Evolutionary conservation across 2,797 vertebrate genomes (phyloP).

Genomic region (Micromesistius poutassou): DNA sequence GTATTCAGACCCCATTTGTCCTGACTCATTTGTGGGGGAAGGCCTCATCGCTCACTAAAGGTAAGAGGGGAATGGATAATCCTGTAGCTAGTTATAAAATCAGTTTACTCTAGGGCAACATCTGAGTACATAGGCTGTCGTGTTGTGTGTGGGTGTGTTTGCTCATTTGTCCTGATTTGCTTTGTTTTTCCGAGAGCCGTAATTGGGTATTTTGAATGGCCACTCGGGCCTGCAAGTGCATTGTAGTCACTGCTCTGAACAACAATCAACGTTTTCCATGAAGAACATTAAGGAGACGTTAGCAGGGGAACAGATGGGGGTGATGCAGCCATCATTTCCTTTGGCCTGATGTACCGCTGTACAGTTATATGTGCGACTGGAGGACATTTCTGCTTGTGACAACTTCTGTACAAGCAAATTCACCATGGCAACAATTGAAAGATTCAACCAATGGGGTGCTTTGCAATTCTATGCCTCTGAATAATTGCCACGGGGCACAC

Average conservation of each 20-base stretch:
- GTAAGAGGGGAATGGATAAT: slow-evolving; percentile 32
- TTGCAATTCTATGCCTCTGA: slow-evolving; percentile 17
- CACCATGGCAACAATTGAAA: slow-evolving; percentile 16
- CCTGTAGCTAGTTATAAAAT: slow-evolving; percentile 37
- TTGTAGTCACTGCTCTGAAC: not conserved
- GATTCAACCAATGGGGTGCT: slow-evolving; percentile 20
- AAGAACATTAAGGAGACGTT: not conserved
- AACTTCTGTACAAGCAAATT: not conserved
- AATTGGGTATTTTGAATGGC: slow-evolving; percentile 25
- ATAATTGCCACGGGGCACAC: slow-evolving; percentile 32
- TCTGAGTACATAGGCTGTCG: slow-evolving; percentile 27
- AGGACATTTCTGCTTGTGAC: not conserved
- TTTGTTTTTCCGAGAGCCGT: not conserved
- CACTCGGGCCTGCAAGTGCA: not conserved
- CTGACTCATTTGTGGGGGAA: slow-evolving; percentile 29
- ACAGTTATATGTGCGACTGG: not conserved
- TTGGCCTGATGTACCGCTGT: not conserved
- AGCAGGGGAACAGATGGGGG: not conserved
- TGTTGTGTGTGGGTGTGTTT: not conserved
- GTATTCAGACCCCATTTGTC: slow-evolving; percentile 43
- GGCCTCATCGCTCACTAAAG: slow-evolving; percentile 53
- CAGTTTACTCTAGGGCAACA: slow-evolving; percentile 30
- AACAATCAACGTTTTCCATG: not conserved
- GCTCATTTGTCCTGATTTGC: not conserved
- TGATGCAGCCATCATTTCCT: not conserved